Percentiles rank a stretch among this genome's conserved stretches.
These are phyloP conservation scores for Dipodomys merriami DNA, from an alignment of 2,113 vertebrate species.

Conservation along the genomic window DNA sequence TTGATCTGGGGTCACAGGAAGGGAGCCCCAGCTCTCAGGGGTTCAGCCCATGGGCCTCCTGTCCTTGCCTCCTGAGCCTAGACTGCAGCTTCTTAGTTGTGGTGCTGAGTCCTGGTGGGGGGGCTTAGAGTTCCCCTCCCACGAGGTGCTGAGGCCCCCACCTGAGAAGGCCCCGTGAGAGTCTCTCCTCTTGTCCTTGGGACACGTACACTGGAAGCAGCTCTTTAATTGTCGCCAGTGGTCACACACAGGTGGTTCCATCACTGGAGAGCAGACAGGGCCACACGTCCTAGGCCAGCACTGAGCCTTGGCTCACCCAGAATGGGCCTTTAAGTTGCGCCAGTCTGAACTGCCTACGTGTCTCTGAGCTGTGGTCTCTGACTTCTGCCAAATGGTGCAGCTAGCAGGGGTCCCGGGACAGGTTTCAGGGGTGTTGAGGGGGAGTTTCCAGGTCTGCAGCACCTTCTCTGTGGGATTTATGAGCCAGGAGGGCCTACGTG, in stretches of 20 bases:
- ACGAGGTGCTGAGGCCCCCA: neutral
- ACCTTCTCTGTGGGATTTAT: neutral
- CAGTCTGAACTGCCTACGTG: neutral
- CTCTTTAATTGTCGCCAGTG: neutral
- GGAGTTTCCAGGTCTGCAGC: neutral
- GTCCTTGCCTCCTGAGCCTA: neutral
- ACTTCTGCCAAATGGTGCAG: neutral
- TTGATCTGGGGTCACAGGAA: neutral
- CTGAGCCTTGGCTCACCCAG: neutral
- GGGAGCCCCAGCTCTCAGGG: neutral
- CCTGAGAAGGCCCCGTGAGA: neutral
- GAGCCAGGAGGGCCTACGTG: neutral
- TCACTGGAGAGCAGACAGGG: neutral
- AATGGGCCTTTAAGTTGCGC: too few species aligned
- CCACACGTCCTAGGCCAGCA: neutral
- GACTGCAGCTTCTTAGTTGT: neutral
- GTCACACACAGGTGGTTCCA: too few species aligned
- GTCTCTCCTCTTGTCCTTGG: neutral
- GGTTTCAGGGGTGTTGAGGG: rapidly evolving
- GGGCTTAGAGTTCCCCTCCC: too few species aligned
- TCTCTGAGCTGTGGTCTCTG: neutral
- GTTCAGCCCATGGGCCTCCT: neutral
- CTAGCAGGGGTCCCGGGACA: neutral
- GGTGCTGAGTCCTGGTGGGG: neutral
- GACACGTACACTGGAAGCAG: neutral